Base-by-base conservation (phyloP, 2,888 invertebrate species). In the Kryphioiulus occultus region DNA sequence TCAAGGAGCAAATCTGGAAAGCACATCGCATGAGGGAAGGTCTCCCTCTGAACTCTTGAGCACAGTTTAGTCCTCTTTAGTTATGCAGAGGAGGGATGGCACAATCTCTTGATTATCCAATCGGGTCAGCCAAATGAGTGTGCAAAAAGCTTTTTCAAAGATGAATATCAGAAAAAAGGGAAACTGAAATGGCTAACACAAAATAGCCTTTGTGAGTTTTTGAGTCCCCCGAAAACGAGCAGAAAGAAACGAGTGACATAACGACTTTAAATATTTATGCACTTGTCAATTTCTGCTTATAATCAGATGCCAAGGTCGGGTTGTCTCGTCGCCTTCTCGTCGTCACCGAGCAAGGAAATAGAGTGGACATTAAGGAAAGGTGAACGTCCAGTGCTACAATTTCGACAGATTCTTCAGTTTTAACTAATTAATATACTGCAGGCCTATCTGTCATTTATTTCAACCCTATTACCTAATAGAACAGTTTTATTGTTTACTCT, bases 21-120 rank as follows among this genome's bases (percentile, higher is more conserved):
- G 47, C 1, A 4, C 3, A 2, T 35, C 35, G 35, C 2, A 35
- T 7, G 35, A 35, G 35, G 35, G 35, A 4, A 2, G 35, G 35
- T 35, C 35, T 35, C 35, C 7, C 7, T 35, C 35, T 35, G 3
- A 35, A 35, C 35, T 35, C 35, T 15, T 12, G 44, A 44, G 44
- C 44, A 44, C 12, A 9, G 5, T 9, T 12, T 44, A 15, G 44
- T 53, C 19, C n/a, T 53, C 53, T 53, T 53, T 10, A n/a, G 19
- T 15, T n/a, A 17, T 53, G n/a, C 19, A n/a, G n/a, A n/a, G 19
- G n/a, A 44, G 22, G 0, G 35, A 26, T 32, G 26, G 19, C 22
- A 87, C 42, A 44, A 47, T 47, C 39, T 12, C 32, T 17, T 44
- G 42, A 44, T 39, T 47, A 84, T 32, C 19, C 42, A 87, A 87